These are phyloP conservation scores for Lynx canadensis DNA, from an alignment of 2,113 vertebrate genomes.

Conservation along the genomic window DNA sequence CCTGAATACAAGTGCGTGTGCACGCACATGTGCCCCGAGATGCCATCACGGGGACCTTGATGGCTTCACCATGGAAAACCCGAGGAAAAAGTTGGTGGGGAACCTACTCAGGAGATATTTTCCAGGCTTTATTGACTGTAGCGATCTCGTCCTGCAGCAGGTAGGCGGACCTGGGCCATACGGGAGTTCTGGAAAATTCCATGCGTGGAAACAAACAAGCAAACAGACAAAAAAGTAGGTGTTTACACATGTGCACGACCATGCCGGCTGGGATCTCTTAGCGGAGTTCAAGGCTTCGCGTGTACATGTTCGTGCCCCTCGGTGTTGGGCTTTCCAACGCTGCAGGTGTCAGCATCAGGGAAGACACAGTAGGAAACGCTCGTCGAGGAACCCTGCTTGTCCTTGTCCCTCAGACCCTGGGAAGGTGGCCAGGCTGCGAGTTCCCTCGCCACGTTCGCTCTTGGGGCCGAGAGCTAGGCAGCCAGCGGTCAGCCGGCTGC, in stretches of 20 bases:
- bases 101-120: not conserved
- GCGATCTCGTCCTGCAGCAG: not conserved
- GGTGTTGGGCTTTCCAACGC: not conserved
- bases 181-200: not conserved
- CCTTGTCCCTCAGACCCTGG: no score
- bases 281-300: no score
- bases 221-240: no score
- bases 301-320: no score
- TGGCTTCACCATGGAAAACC: not conserved
- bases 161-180: fast-evolving
- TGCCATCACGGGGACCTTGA: not conserved
- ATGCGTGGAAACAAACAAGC: not conserved
- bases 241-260: not conserved
- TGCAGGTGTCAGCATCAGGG: no score
- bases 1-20: fast-evolving
- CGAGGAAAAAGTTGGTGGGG: not conserved
- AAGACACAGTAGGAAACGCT: no score
- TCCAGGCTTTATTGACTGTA: not conserved
- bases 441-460: no score
- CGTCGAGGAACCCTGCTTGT: no score
- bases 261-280: no score
- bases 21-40: not conserved
- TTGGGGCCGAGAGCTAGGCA: no score
- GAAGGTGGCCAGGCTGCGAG: no score
- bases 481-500: no score